phyloP scores from a whole-genome alignment of 2,113 vertebrate species.

The Ageneiosus marmoratus region DNA sequence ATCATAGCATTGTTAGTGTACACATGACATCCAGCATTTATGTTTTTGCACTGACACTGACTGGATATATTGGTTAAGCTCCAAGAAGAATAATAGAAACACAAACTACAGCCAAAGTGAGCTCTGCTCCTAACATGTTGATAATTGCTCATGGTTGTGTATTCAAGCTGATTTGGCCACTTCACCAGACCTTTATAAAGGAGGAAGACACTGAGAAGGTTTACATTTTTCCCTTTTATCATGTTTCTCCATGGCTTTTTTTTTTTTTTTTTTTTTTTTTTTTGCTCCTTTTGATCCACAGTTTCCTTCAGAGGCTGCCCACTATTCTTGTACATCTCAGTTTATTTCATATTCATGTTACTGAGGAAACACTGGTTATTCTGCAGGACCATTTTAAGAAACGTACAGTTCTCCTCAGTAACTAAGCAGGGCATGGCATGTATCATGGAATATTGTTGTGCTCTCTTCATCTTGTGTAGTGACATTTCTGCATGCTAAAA shows the following conservation, averaged over 20 bases:
- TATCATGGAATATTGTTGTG: slow-evolving; percentile 44
- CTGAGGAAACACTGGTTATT: slow-evolving; percentile 49
- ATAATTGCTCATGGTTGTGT: slow-evolving; percentile 66
- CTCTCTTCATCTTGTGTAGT: slow-evolving; percentile 55
- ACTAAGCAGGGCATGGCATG: slow-evolving; percentile 42
- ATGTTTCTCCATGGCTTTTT: slow-evolving; percentile 51
- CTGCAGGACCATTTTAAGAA: neutral
- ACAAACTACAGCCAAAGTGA: slow-evolving; percentile 3
- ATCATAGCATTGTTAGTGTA: neutral
- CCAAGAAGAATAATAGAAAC: neutral
- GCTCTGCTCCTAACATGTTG: slow-evolving; percentile 46
- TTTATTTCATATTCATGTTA: slow-evolving; percentile 49
- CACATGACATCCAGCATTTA: neutral
- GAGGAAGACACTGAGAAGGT: slow-evolving; percentile 70
- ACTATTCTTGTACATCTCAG: slow-evolving; percentile 23
- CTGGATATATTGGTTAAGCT: neutral
- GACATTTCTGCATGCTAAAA: slow-evolving; percentile 73
- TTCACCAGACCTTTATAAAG: slow-evolving; percentile 62
- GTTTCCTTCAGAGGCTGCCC: slow-evolving; percentile 39
- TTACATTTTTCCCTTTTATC: slow-evolving; percentile 39
- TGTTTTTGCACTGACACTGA: neutral
- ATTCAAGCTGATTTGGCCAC: slow-evolving; percentile 69
- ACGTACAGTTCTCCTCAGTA: slow-evolving; percentile 48
- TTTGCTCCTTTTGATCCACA: slow-evolving; percentile 17
- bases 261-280: slow-evolving; percentile 53